Evolutionary conservation across 2,113 vertebrate genomes (phyloP).

Genomic region (Heloderma charlesbogerti): DNA sequence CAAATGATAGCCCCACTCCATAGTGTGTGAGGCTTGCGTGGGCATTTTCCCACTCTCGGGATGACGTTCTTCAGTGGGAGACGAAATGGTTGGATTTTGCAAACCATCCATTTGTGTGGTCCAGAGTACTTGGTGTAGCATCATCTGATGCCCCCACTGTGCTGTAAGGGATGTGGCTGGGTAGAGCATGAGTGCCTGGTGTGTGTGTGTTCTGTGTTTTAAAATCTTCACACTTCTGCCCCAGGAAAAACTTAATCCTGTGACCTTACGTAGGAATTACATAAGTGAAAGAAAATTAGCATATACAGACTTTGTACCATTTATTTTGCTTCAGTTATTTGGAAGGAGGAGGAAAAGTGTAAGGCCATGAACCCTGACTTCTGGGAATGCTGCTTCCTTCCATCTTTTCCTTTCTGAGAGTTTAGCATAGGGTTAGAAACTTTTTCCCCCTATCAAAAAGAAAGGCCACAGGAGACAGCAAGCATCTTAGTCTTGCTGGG

Average conservation of each 20-base stretch:
- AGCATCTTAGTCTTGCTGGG: constrained; percentile 2
- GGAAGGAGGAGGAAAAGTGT: neutral
- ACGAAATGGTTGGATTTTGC: too few species aligned
- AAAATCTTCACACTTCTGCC: neutral
- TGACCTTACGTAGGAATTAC: neutral
- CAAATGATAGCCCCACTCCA: neutral
- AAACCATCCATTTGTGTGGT: neutral
- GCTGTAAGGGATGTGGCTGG: neutral
- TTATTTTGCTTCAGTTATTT: neutral
- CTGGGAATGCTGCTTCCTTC: neutral
- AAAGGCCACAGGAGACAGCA: neutral
- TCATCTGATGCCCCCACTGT: neutral
- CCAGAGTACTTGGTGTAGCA: neutral
- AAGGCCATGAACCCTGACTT: neutral
- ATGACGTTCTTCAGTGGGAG: too few species aligned
- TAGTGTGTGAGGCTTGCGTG: neutral
- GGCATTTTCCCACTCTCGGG: neutral
- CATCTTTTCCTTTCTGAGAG: neutral
- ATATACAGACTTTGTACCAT: neutral
- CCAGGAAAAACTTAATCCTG: neutral
- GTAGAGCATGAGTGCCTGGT: neutral
- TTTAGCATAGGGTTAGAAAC: neutral
- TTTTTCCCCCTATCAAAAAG: neutral
- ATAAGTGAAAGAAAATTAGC: neutral
- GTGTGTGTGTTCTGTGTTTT: neutral